Conservation (phyloP, 2,888 invertebrate genomes). For the Empis stercorea region DNA sequence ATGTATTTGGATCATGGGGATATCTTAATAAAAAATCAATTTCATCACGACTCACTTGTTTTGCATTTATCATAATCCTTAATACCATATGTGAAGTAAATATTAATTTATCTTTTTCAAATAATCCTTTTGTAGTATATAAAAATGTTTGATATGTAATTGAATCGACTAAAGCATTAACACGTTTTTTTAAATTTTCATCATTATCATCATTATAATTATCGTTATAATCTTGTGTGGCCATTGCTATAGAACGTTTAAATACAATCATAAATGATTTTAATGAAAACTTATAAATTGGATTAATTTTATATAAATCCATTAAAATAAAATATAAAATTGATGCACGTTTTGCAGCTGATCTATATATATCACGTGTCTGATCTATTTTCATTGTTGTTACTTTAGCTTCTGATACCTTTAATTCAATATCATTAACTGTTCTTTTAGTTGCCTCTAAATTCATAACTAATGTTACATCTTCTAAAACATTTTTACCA, state of each 20-base stretch:
- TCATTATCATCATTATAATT: conserved; percentile 30
- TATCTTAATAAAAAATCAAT: conserved; percentile 81
- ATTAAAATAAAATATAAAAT: conserved; percentile 87
- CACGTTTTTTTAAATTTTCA: conserved; percentile 57
- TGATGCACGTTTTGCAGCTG: conserved; percentile 77
- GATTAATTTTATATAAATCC: conserved; percentile 83
- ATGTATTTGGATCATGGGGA: conserved; percentile 56
- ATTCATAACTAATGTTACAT: conserved; percentile 81
- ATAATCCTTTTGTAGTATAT: conserved; percentile 82
- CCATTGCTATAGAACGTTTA: conserved; percentile 64
- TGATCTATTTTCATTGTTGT: conserved; percentile 84
- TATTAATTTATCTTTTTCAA: conserved; percentile 84
- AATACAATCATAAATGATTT: conserved; percentile 91
- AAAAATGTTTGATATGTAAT: conserved; percentile 79
- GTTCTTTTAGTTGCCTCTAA: conserved; percentile 89
- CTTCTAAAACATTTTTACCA: conserved; percentile 82
- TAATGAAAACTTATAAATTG: conserved; percentile 90
- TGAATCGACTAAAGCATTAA: conserved; percentile 65
- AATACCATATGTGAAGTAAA: conserved; percentile 80
- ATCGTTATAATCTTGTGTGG: conserved; percentile 29
- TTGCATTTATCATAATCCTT: conserved; percentile 39
- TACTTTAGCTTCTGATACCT: conserved; percentile 77
- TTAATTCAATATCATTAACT: conserved; percentile 76
- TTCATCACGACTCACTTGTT: conserved; percentile 59
- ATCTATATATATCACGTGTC: conserved; percentile 76